Percentiles rank a stretch among this genome's conserved stretches.
Conservation (phyloP, 64 coral and sea anemone species). For the Montipora cactus region DNA sequence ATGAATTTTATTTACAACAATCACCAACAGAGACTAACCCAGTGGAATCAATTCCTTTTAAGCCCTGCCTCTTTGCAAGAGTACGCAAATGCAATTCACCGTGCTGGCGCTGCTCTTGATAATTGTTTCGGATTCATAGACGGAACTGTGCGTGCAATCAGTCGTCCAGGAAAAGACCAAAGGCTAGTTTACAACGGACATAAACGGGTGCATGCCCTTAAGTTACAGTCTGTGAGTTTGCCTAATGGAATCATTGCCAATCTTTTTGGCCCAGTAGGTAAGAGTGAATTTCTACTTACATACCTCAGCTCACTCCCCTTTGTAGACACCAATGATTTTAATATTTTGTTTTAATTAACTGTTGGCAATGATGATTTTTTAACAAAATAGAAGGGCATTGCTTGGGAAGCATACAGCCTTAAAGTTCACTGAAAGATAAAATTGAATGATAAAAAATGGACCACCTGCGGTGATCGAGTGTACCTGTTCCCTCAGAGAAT, state of each 20-base stretch:
- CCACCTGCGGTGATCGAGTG: slow-evolving; percentile 35
- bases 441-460: slow-evolving; percentile 14
- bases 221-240: too few relatives aligned
- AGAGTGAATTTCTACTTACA: too few relatives aligned
- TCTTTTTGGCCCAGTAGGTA: too few relatives aligned
- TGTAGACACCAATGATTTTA: slow-evolving; percentile 24
- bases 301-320: background rate
- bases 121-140: slow-evolving; percentile 51
- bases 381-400: slow-evolving; percentile 35
- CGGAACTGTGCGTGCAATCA: slow-evolving; percentile 46
- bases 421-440: slow-evolving; percentile 43
- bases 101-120: slow-evolving; percentile 41
- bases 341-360: slow-evolving; percentile 9
- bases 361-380: slow-evolving; percentile 46
- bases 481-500: slow-evolving; percentile 30
- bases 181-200: too few relatives aligned
- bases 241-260: too few relatives aligned
- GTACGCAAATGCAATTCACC: slow-evolving; percentile 41
- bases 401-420: slow-evolving; percentile 38
- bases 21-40: slow-evolving; percentile 33
- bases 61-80: slow-evolving; percentile 42
- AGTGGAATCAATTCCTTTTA: slow-evolving; percentile 51
- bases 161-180: too few relatives aligned
- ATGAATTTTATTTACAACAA: slow-evolving; percentile 21
- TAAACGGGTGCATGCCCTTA: too few relatives aligned